phyloP scores from a whole-genome alignment of 2,797 vertebrate genomes.

The Clangula hyemalis region DNA sequence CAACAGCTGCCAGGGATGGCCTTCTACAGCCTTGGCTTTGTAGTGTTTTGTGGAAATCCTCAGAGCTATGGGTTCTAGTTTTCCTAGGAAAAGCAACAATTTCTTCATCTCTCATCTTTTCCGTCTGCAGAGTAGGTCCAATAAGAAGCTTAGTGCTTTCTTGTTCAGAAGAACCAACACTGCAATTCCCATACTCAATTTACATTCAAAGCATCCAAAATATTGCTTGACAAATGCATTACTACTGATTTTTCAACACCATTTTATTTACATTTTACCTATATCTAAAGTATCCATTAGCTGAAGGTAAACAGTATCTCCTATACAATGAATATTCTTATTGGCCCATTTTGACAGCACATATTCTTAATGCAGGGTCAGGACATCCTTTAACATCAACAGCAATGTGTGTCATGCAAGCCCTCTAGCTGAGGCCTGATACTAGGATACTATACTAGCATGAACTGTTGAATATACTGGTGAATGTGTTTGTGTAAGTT shows the following conservation, averaged over 20 bases:
- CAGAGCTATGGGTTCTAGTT: not conserved
- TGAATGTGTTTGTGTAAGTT: not conserved
- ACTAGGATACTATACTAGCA: too few relatives aligned
- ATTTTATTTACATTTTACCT: not conserved
- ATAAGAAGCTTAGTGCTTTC: not conserved
- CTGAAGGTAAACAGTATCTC: not conserved
- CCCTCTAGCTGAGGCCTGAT: not conserved
- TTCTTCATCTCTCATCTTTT: not conserved
- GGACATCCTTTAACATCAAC: not conserved
- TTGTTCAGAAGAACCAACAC: not conserved
- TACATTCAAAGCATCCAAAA: not conserved
- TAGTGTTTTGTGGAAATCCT: not conserved
- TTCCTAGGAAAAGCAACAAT: not conserved
- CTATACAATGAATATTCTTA: not conserved
- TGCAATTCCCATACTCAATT: not conserved
- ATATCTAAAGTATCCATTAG: not conserved
- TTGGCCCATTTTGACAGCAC: not conserved
- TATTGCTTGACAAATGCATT: not conserved
- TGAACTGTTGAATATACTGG: too few relatives aligned
- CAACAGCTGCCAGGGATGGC: not conserved
- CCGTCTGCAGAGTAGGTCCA: not conserved
- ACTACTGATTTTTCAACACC: not conserved
- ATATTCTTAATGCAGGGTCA: not conserved
- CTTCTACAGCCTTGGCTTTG: not conserved
- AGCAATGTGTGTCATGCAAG: not conserved